A percentile compares a stretch with the other conserved stretches of the same genome.
These are phyloP conservation scores for Thereva nobilitata DNA, from an alignment of 2,888 invertebrate species.

Conservation along the genomic window DNA sequence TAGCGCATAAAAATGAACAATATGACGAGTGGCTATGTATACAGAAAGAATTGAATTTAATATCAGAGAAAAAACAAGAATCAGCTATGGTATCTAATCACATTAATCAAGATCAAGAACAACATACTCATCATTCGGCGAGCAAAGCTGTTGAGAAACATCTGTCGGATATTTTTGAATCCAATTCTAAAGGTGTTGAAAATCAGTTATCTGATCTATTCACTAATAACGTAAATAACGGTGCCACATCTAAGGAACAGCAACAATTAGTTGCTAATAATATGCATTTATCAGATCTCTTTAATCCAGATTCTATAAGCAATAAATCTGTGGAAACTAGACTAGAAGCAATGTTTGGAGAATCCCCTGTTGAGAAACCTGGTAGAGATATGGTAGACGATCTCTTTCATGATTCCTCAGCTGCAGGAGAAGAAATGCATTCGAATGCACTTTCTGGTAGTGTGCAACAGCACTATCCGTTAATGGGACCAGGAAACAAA, in stretches of 20 bases:
- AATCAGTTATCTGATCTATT: conserved; percentile 36
- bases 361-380: conserved; percentile 53
- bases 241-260: conserved; percentile 39
- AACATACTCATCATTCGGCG: conserved; percentile 45
- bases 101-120: conserved; percentile 39
- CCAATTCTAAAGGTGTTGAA: conserved; percentile 37
- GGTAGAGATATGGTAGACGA: conserved; percentile 55
- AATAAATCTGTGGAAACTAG: conserved; percentile 57
- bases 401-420: conserved; percentile 52
- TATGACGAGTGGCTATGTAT: conserved; percentile 72
- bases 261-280: conserved; percentile 41
- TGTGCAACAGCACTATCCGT: conserved; percentile 32
- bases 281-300: conserved; percentile 34
- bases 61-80: conserved; percentile 47
- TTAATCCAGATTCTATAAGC: conserved; percentile 44
- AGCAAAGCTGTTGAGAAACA: conserved; percentile 46
- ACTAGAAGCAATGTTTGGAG: conserved; percentile 58
- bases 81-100: conserved; percentile 26
- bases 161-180: conserved; percentile 51
- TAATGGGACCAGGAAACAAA: conserved; percentile 40
- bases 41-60: conserved; percentile 66
- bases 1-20: conserved; percentile 52
- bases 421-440: conserved; percentile 15
- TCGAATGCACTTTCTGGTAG: conserved; percentile 5
- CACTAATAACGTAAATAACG: conserved; percentile 2